These are phyloP conservation scores for Zophobas atratus DNA, from an alignment of 1,140 invertebrate species.

Conservation along the genomic window DNA sequence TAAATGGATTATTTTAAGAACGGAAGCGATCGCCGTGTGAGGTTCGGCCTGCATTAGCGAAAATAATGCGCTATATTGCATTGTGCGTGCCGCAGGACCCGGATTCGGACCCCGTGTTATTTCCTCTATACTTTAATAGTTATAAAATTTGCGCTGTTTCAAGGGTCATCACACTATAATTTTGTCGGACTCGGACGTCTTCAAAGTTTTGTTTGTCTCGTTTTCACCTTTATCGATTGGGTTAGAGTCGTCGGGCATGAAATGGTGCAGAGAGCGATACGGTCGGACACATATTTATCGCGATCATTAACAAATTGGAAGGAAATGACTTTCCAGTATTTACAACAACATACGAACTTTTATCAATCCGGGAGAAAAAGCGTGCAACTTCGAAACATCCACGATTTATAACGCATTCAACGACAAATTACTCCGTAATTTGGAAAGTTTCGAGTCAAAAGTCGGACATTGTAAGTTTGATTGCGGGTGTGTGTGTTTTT, in stretches of 20 bases:
- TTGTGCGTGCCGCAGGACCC: too few species aligned
- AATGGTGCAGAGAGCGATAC: background rate
- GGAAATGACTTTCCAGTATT: conserved; percentile 25
- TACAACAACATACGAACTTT: conserved; percentile 1
- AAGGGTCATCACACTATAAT: too few species aligned
- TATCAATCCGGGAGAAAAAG: background rate
- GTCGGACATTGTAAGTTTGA: background rate
- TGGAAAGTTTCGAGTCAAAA: background rate
- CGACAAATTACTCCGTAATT: background rate
- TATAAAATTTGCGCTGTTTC: too few species aligned
- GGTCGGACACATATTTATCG: conserved; percentile 36
- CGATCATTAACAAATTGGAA: conserved; percentile 40
- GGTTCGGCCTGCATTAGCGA: background rate
- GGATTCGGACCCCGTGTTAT: too few species aligned
- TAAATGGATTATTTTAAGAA: conserved; percentile 6
- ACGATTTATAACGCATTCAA: conserved; percentile 36
- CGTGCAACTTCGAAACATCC: conserved; percentile 21
- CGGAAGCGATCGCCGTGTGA: conserved; percentile 15
- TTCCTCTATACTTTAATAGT: too few species aligned
- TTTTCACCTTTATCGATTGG: too few species aligned
- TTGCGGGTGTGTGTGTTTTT: background rate
- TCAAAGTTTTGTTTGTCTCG: too few species aligned
- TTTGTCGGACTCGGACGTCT: too few species aligned
- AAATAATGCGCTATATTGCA: too few species aligned
- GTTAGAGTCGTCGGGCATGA: background rate